Evolutionary conservation across 1,140 invertebrate species (phyloP).

Genomic region (Aphaenogaster ashmeadi): DNA sequence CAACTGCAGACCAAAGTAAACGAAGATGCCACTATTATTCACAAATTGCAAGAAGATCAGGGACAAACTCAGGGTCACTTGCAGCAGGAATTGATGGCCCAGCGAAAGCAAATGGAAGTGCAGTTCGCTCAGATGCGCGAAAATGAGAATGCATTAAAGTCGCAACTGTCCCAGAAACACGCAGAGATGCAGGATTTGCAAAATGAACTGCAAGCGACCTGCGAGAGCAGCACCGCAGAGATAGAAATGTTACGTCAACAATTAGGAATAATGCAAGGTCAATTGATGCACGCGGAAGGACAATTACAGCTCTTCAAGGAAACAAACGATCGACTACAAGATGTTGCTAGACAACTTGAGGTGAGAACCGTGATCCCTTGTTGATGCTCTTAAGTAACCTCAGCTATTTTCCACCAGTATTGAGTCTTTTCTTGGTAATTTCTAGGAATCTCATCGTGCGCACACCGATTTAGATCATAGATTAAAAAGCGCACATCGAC

Average conservation of each 20-base stretch:
- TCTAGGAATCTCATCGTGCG: slow-evolving; percentile 87
- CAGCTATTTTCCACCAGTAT: slow-evolving; percentile 13
- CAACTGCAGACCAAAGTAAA: slow-evolving; percentile 89
- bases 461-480: slow-evolving; percentile 88
- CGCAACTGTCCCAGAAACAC: slow-evolving; percentile 87
- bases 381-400: slow-evolving; percentile 21
- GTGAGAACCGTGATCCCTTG: slow-evolving; percentile 78
- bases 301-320: slow-evolving; percentile 84
- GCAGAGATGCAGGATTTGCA: slow-evolving; percentile 87
- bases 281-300: slow-evolving; percentile 82
- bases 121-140: slow-evolving; percentile 86
- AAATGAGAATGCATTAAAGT: slow-evolving; percentile 86
- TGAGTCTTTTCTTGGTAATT: slow-evolving; percentile 52
- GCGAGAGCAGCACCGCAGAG: slow-evolving; percentile 84
- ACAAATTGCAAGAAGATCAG: slow-evolving; percentile 88
- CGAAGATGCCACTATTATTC: slow-evolving; percentile 88
- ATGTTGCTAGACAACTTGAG: slow-evolving; percentile 89
- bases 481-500: slow-evolving; percentile 84
- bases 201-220: slow-evolving; percentile 87
- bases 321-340: slow-evolving; percentile 82
- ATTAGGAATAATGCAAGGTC: slow-evolving; percentile 86
- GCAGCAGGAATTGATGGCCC: slow-evolving; percentile 86
- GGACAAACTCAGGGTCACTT: slow-evolving; percentile 86
- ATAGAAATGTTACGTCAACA: slow-evolving; percentile 85
- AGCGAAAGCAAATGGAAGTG: slow-evolving; percentile 88